These are phyloP conservation scores for Chymomyza caudatula DNA, from an alignment of 2,888 invertebrate species.

Conservation along the genomic window DNA sequence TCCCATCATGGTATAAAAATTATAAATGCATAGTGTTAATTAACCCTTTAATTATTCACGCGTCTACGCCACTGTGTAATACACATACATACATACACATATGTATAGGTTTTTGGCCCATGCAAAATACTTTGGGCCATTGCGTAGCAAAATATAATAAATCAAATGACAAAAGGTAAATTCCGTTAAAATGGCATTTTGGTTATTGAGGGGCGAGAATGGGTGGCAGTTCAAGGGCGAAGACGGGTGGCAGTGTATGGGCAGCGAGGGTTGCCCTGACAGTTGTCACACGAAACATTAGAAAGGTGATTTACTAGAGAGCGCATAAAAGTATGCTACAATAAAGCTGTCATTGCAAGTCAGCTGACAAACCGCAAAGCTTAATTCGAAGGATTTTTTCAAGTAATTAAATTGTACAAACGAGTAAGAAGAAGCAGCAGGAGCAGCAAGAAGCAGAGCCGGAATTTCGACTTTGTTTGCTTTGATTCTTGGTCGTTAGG, in stretches of 20 bases:
- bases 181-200: constrained; percentile 54
- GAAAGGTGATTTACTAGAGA: background rate
- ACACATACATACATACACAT: background rate
- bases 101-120: background rate
- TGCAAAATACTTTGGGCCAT: constrained; percentile 44
- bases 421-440: too few species aligned
- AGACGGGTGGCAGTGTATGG: too few species aligned
- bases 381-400: background rate
- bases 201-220: background rate
- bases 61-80: background rate
- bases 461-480: background rate
- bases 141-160: constrained; percentile 44
- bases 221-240: too few species aligned
- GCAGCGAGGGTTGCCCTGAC: constrained; percentile 22
- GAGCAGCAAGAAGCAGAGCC: background rate
- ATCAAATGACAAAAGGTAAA: constrained; percentile 62
- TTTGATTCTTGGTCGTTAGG: background rate
- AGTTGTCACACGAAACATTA: constrained; percentile 5
- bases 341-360: constrained; percentile 1
- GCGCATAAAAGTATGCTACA: background rate
- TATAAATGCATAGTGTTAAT: too few species aligned
- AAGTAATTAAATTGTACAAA: background rate
- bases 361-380: constrained; percentile 1
- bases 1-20: too few species aligned
- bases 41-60: too few species aligned